Percentiles rank a stretch among this genome's conserved stretches.
Evolutionary conservation across 2,113 vertebrate species (phyloP).

Genomic region (Danio rerio): DNA sequence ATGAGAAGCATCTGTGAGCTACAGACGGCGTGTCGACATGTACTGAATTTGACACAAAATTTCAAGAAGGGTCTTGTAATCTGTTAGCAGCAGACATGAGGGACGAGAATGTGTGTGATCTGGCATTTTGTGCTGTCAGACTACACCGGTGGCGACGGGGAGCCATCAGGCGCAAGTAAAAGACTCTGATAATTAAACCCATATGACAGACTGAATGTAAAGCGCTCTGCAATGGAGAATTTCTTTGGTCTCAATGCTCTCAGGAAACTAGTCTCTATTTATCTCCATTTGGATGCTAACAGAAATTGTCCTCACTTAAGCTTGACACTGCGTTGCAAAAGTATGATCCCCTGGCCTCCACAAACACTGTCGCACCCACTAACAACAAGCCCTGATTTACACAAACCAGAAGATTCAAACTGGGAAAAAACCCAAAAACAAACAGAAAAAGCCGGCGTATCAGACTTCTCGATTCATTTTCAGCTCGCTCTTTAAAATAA

Average conservation of each 20-base stretch:
- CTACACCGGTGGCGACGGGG: not conserved
- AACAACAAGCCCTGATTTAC: conserved; percentile 36
- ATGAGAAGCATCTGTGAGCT: conserved; percentile 3
- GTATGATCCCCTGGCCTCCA: conserved; percentile 26
- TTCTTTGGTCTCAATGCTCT: not conserved
- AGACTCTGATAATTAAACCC: conserved; percentile 50
- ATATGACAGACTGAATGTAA: conserved; percentile 47
- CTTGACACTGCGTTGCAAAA: conserved; percentile 6
- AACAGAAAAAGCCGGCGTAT: conserved; percentile 25
- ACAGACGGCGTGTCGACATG: conserved; percentile 15
- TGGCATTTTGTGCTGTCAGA: conserved; percentile 10
- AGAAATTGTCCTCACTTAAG: conserved; percentile 16
- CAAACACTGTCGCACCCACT: conserved; percentile 29
- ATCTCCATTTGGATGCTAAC: conserved; percentile 43
- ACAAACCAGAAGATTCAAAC: conserved; percentile 44
- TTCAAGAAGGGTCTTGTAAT: conserved; percentile 15
- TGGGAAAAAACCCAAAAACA: conserved; percentile 54
- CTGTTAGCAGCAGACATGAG: conserved; percentile 10
- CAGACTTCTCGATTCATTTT: conserved; percentile 19
- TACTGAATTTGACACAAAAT: not conserved
- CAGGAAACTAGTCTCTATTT: conserved; percentile 29
- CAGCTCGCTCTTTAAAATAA: conserved; percentile 63
- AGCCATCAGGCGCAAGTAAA: conserved; percentile 33
- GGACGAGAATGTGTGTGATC: conserved; percentile 7
- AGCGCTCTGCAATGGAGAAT: conserved; percentile 26